phyloP scores from a whole-genome alignment of 2,113 vertebrate species.

The Leiothrix lutea region DNA sequence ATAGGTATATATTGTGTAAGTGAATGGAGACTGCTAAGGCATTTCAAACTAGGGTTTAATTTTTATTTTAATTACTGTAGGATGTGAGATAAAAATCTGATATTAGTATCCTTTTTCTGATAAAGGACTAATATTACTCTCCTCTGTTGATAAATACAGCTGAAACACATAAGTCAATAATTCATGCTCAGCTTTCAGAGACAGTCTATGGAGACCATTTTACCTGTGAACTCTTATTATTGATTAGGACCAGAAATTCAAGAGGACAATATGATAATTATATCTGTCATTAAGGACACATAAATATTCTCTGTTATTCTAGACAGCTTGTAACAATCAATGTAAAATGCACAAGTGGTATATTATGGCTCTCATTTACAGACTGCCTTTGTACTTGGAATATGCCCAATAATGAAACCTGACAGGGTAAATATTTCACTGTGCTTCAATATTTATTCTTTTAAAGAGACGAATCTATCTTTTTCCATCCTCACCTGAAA shows the following conservation, averaged over 20 bases:
- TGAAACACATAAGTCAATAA: background rate
- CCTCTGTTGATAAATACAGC: background rate
- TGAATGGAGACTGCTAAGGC: background rate
- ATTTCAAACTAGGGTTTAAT: background rate
- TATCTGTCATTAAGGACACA: background rate
- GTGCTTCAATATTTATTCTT: conserved; percentile 17
- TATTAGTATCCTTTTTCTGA: background rate
- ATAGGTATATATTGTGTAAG: background rate
- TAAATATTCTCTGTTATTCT: background rate
- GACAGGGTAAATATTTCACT: background rate
- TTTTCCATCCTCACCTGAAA: conserved; percentile 3
- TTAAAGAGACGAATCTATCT: background rate
- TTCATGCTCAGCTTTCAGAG: background rate
- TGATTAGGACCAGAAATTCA: background rate
- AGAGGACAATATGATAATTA: background rate
- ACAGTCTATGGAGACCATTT: background rate
- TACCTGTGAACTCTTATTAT: background rate
- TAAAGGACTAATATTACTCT: background rate
- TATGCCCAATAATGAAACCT: background rate
- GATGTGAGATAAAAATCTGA: background rate
- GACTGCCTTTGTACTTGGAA: background rate
- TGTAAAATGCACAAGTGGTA: background rate
- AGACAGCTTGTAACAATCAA: background rate
- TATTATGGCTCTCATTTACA: background rate
- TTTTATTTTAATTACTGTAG: background rate